Conservation (phyloP, 2,888 invertebrate genomes). For the Ennomos quercinarius region DNA sequence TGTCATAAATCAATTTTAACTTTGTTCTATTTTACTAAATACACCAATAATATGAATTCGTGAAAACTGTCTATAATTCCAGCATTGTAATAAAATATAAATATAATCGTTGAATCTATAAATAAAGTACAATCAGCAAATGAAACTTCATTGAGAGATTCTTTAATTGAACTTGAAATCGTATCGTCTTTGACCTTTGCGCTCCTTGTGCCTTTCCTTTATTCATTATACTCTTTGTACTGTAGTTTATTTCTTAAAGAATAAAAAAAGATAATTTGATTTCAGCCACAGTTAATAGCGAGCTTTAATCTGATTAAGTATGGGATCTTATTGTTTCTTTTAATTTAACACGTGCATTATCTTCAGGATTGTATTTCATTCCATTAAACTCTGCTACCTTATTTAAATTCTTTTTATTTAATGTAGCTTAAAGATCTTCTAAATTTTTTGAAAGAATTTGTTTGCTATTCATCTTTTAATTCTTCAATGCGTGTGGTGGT, state of each 20-base stretch:
- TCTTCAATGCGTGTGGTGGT: no score
- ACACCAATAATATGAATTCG: constrained; percentile 9
- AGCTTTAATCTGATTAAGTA: constrained; percentile 45
- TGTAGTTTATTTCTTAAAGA: constrained; percentile 54
- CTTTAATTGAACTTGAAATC: constrained; percentile 52
- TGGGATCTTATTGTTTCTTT: constrained; percentile 34
- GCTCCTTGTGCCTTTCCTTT: constrained; percentile 53
- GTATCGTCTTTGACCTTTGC: constrained; percentile 56
- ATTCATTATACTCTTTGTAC: constrained; percentile 67
- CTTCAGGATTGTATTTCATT: constrained; percentile 22
- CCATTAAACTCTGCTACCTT: constrained; percentile 15
- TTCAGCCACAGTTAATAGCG: constrained; percentile 44
- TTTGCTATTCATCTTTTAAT: no score
- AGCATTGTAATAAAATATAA: constrained; percentile 8
- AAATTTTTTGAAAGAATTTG: no score
- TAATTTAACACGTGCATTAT: constrained; percentile 37
- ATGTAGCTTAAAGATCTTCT: neutral
- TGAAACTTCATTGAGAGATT: constrained; percentile 43
- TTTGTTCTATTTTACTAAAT: constrained; percentile 13
- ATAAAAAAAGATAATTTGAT: constrained; percentile 55
- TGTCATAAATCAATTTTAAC: constrained; percentile 9
- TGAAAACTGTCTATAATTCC: constrained; percentile 7
- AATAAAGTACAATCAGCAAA: constrained; percentile 35
- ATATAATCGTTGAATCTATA: constrained; percentile 24
- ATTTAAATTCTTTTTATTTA: constrained; percentile 8